Evolutionary conservation across 2,888 invertebrate species (phyloP), one percentile per base, ranked within the genome.

Genomic region (Pyralis farinalis): DNA sequence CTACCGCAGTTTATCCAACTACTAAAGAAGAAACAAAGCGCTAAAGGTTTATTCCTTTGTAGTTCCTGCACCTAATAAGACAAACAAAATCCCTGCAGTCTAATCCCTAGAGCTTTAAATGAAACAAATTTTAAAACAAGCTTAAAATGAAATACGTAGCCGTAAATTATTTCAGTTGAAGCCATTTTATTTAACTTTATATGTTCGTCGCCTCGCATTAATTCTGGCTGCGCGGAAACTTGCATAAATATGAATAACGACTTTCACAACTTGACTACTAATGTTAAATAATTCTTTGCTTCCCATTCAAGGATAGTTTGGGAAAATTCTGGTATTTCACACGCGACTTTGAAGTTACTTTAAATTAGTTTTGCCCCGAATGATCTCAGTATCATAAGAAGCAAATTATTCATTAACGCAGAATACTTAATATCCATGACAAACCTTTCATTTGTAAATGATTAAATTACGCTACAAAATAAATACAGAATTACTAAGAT

Each of bases 221-320:
- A 62, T 61, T 58, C 55, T 29, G 42, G 42, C 46, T 46, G 53
- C 53, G 44, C 44, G 50, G 52, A 43, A 62, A 66, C 63, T 66
- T 62, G 58, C 62, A 70, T 73, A 67, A 71, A 74, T 63, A 66
- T 71, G 64, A 71, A 58, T 63, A 61, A 75, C 55, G 67, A 63
- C 58, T 64, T 65, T 62, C 50, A 46, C 61, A 66, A 64, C 58
- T 65, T 44, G 53, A 59, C 62, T 69, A 56, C 61, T 66, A 65
- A 66, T 67, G 55, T 63, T 53, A 46, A 62, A 51, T 61, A 48
- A 57, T 61, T 61, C 52, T 50, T 51, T 52, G 53, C 37, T 43
- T 44, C 45, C 36, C 49, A 42, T 49, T 38, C 32, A 16, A 37
- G 36, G 32, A 47, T 44, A 47, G 47, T 44, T 47, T 22, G 32